phyloP scores from a whole-genome alignment of 2,888 invertebrate species.

The Melitaea athalia region DNA sequence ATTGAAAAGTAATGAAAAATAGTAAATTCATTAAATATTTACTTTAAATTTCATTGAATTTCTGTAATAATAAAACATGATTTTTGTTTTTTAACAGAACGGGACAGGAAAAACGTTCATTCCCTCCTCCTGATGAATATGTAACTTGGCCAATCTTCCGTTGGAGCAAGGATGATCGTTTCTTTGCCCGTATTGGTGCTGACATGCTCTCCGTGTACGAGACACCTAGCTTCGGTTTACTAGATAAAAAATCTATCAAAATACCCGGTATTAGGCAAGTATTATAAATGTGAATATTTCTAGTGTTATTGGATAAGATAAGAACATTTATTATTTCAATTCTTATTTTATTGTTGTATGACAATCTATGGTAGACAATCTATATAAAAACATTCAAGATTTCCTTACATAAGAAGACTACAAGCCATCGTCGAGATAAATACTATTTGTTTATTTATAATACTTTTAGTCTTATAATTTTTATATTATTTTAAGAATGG shows the following conservation, averaged over 20 bases:
- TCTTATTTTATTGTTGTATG: no score
- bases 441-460: no score
- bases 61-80: neutral
- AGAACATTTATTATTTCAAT: no score
- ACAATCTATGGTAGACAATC: no score
- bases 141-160: conserved; percentile 97
- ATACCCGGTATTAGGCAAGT: conserved; percentile 88
- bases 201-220: conserved; percentile 96
- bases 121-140: conserved; percentile 91
- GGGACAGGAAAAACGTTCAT: conserved; percentile 95
- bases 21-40: neutral
- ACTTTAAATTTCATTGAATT: neutral
- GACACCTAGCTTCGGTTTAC: conserved; percentile 96
- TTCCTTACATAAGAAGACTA: no score
- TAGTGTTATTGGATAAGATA: neutral
- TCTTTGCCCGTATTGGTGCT: conserved; percentile 93
- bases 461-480: neutral
- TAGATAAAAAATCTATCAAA: conserved; percentile 97
- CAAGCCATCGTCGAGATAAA: no score
- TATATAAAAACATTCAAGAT: no score
- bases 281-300: neutral
- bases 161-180: conserved; percentile 98
- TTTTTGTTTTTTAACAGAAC: conserved; percentile 77
- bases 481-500: neutral
- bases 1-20: no score